Conservation (phyloP, 2,888 invertebrate species). For the Philereme transversata region DNA sequence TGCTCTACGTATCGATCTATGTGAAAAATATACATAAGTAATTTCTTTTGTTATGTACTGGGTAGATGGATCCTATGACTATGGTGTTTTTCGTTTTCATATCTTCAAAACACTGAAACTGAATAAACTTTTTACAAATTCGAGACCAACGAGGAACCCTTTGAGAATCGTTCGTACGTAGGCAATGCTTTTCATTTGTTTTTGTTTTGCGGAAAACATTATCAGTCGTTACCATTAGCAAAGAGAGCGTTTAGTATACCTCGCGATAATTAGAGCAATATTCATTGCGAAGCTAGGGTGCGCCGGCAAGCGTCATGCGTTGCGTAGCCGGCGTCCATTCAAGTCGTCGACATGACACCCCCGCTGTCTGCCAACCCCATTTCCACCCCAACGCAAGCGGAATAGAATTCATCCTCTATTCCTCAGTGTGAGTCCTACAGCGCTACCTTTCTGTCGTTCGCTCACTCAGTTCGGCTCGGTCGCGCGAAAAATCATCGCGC, state of each 20-base stretch:
- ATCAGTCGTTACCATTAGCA: conserved; percentile 15
- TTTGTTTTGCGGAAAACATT: conserved; percentile 19
- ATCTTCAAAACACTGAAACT: too few species aligned
- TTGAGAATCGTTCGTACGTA: not conserved
- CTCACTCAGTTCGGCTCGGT: conserved; percentile 42
- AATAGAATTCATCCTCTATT: conserved; percentile 32
- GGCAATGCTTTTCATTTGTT: conserved; percentile 7
- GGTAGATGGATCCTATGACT: too few species aligned
- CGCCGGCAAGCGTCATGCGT: conserved; percentile 40
- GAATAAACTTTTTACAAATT: too few species aligned
- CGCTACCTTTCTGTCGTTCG: conserved; percentile 47
- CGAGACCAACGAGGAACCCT: too few species aligned
- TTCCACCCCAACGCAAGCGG: conserved; percentile 52
- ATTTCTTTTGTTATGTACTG: too few species aligned
- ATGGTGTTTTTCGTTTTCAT: too few species aligned
- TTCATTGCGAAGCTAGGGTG: conserved; percentile 42
- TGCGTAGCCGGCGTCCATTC: conserved; percentile 56
- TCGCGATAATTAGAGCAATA: conserved; percentile 53
- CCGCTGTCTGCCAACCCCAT: conserved; percentile 54
- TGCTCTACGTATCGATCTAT: too few species aligned
- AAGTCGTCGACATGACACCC: conserved; percentile 44
- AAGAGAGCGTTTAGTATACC: conserved; percentile 16
- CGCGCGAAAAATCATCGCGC: conserved; percentile 56
- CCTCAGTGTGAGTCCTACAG: conserved; percentile 63
- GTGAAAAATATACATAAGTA: too few species aligned